Conservation (phyloP, 1,140 invertebrate species). For the Belonocnema kinseyi region DNA sequence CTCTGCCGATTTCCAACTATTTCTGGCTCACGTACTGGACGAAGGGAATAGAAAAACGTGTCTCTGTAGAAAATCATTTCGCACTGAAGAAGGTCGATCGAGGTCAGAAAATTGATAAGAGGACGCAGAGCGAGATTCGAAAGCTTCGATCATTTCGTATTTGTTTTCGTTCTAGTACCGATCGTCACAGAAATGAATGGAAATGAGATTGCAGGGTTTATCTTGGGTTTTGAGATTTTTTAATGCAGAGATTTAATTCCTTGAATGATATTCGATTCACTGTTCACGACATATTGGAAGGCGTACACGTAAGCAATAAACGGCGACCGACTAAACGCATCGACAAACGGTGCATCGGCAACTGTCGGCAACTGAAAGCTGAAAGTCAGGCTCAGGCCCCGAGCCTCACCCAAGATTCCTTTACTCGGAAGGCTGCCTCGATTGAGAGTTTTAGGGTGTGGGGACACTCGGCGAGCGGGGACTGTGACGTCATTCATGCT, state of each 20-base stretch:
- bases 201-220: not conserved
- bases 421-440: constrained; percentile 27
- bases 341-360: constrained; percentile 27
- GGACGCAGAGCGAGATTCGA: constrained; percentile 7
- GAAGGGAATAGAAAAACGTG: not conserved
- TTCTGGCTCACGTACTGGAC: not conserved
- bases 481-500: not conserved
- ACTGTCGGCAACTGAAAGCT: constrained; percentile 23
- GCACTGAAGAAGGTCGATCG: not conserved
- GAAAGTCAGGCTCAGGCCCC: constrained; percentile 13
- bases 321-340: constrained; percentile 8
- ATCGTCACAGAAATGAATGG: not conserved
- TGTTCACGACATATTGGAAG: constrained; percentile 23
- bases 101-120: constrained; percentile 26
- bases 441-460: constrained; percentile 31
- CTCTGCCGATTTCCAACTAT: not conserved
- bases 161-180: not conserved
- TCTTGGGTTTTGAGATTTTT: not conserved
- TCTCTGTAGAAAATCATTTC: constrained; percentile 11
- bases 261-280: constrained; percentile 1
- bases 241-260: not conserved
- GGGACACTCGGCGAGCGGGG: constrained; percentile 6
- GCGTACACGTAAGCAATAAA: constrained; percentile 21
- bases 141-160: constrained; percentile 8
- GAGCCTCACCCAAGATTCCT: constrained; percentile 31